Evolutionary conservation across 2,113 vertebrate genomes (phyloP).

Genomic region (Sebastes schlegelii): DNA sequence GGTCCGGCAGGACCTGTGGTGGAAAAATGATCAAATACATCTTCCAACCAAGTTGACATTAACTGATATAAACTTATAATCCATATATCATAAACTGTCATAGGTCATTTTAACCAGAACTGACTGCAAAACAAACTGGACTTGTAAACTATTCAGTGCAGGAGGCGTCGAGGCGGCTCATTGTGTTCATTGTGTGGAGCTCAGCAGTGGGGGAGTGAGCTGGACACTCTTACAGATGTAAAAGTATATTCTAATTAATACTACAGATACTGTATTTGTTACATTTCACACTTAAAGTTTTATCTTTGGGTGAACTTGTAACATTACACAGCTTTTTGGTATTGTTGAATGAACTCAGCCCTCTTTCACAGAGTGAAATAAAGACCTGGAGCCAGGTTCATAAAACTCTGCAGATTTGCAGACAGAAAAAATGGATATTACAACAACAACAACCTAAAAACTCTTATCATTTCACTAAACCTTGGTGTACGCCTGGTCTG

Average conservation of each 20-base stretch:
- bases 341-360: no score
- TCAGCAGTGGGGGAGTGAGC: neutral
- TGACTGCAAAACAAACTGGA: neutral
- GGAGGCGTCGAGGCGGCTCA: neutral
- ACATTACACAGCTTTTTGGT: no score
- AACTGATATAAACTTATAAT: neutral
- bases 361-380: no score
- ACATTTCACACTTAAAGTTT: no score
- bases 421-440: no score
- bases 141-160: neutral
- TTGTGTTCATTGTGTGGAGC: neutral
- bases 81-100: no score
- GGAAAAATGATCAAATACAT: neutral
- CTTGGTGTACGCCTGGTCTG: neutral
- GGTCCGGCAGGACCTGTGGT: constrained; percentile 12
- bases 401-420: no score
- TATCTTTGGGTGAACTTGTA: no score
- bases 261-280: neutral
- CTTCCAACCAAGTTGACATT: neutral
- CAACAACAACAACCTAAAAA: no score
- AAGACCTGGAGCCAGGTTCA: no score
- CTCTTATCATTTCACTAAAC: neutral
- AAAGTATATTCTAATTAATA: neutral
- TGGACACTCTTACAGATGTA: neutral
- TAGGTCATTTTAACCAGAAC: neutral